phyloP scores from a whole-genome alignment of 2,888 invertebrate genomes.

The Muscina levida region DNA sequence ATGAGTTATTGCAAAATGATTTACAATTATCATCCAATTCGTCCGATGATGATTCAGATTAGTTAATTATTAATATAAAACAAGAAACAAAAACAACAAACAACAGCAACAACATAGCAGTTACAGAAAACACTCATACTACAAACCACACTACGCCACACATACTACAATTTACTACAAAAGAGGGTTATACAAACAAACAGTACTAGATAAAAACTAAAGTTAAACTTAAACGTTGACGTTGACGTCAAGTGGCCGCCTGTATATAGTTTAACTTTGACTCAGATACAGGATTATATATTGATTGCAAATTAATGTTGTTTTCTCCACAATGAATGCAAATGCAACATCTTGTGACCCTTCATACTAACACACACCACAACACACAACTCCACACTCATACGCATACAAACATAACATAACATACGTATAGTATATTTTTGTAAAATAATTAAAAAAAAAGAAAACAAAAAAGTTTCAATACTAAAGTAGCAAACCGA shows the following conservation, averaged over 20 bases:
- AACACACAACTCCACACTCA: slow-evolving; percentile 3
- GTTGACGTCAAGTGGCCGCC: no score
- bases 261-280: no score
- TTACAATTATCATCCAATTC: slow-evolving; percentile 92
- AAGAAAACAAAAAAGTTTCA: neutral
- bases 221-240: no score
- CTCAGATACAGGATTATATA: no score
- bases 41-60: slow-evolving; percentile 82
- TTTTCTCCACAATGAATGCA: no score
- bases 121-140: slow-evolving; percentile 20
- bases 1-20: slow-evolving; percentile 87
- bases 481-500: slow-evolving; percentile 1
- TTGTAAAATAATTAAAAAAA: slow-evolving; percentile 63
- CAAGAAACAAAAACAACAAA: slow-evolving; percentile 38
- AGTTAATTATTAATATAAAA: slow-evolving; percentile 38
- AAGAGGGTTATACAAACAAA: neutral
- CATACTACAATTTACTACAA: neutral
- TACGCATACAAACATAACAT: neutral
- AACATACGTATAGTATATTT: slow-evolving; percentile 31
- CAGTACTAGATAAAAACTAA: no score
- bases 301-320: no score
- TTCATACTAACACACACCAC: slow-evolving; percentile 4
- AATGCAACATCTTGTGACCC: no score
- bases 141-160: slow-evolving; percentile 42
- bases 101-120: slow-evolving; percentile 30